phyloP scores from a whole-genome alignment of 2,888 invertebrate genomes.

The Antitype chi region DNA sequence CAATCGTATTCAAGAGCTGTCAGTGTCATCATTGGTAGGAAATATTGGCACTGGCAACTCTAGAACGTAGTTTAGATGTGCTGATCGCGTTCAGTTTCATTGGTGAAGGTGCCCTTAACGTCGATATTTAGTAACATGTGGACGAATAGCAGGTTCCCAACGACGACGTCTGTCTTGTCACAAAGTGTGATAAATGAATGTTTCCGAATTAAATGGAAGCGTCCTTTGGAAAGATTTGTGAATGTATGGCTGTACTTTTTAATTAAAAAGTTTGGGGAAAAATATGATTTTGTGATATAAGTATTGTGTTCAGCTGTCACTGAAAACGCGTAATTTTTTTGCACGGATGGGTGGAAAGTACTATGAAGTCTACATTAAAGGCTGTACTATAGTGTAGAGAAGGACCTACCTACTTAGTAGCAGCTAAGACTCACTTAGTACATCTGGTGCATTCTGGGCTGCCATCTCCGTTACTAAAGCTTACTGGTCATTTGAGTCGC shows the following conservation, averaged over 20 bases:
- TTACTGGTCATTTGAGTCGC: background rate
- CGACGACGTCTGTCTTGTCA: slow-evolving; percentile 29
- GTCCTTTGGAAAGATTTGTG: slow-evolving; percentile 15
- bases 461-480: background rate
- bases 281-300: background rate
- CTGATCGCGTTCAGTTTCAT: background rate
- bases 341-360: background rate
- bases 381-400: background rate
- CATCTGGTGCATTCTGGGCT: background rate
- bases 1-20: too few species aligned
- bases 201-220: slow-evolving; percentile 30
- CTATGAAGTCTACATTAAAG: background rate
- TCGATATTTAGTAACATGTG: slow-evolving; percentile 28
- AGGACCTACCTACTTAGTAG: background rate
- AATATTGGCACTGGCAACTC: background rate
- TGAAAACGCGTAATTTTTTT: background rate
- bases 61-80: background rate
- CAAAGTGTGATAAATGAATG: slow-evolving; percentile 46
- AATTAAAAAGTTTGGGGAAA: background rate
- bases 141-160: slow-evolving; percentile 22
- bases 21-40: background rate
- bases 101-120: background rate
- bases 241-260: background rate
- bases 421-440: background rate
- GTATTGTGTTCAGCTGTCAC: too few species aligned